These are phyloP conservation scores for Teinopalpus imperialis DNA, from an alignment of 2,888 invertebrate species.

Conservation along the genomic window DNA sequence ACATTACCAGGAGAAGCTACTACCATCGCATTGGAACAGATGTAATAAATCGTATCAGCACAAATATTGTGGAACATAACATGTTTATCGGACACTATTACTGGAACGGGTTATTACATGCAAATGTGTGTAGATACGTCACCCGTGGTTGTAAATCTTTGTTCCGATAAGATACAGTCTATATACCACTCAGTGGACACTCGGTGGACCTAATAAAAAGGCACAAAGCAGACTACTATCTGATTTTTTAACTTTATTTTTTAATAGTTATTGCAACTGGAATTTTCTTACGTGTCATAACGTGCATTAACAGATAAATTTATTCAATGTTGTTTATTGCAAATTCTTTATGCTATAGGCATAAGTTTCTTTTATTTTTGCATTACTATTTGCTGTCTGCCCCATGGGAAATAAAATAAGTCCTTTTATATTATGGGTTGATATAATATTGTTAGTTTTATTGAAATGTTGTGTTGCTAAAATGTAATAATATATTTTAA, in stretches of 20 bases:
- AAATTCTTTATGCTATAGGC: neutral
- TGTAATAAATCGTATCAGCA: slow-evolving; percentile 16
- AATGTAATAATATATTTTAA: too few species aligned
- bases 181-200: neutral
- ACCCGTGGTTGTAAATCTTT: slow-evolving; percentile 21
- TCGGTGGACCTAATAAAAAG: slow-evolving; percentile 6
- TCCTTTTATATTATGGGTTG: too few species aligned
- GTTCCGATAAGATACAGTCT: slow-evolving; percentile 17
- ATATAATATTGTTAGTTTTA: too few species aligned
- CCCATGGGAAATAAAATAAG: too few species aligned
- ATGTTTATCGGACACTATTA: slow-evolving; percentile 22
- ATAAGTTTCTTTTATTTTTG: slow-evolving; percentile 17
- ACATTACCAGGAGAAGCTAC: too few species aligned
- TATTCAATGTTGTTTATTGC: slow-evolving; percentile 13
- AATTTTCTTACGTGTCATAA: slow-evolving; percentile 9
- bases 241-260: slow-evolving; percentile 2
- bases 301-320: slow-evolving; percentile 11
- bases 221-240: neutral
- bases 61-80: slow-evolving; percentile 10
- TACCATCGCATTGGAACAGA: too few species aligned
- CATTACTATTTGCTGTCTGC: neutral
- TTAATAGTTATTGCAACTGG: slow-evolving; percentile 1
- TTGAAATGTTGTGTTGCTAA: too few species aligned
- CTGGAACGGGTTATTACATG: slow-evolving; percentile 23
- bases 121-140: slow-evolving; percentile 23